A percentile compares a stretch with the other conserved stretches of the same genome.
phyloP scores from a whole-genome alignment of 2,888 invertebrate genomes.

The Oscheius sp. region DNA sequence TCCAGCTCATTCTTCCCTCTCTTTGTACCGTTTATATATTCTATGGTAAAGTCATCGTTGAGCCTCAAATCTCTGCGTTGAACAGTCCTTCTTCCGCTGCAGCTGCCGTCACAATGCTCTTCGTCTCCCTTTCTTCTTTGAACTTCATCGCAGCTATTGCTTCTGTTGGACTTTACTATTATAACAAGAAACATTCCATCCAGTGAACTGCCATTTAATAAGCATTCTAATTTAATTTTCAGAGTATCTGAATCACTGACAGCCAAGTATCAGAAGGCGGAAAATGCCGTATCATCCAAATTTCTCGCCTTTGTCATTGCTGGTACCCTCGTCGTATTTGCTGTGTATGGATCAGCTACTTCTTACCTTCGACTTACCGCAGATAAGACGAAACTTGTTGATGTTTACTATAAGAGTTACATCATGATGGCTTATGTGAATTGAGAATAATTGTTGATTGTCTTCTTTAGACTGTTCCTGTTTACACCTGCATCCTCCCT shows the following conservation, averaged over 20 bases:
- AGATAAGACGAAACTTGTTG: background rate
- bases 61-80: slow-evolving; percentile 13
- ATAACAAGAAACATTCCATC: background rate
- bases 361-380: background rate
- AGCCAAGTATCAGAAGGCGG: slow-evolving; percentile 20
- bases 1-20: background rate
- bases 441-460: too few species aligned
- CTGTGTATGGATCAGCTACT: slow-evolving; percentile 13
- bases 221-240: too few species aligned
- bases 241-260: slow-evolving; percentile 10
- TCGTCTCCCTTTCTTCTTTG: background rate
- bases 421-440: slow-evolving; percentile 24
- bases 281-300: slow-evolving; percentile 16
- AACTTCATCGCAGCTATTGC: background rate
- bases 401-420: background rate
- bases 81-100: slow-evolving; percentile 9
- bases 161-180: background rate
- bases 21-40: background rate
- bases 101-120: background rate
- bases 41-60: background rate
- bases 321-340: slow-evolving; percentile 3
- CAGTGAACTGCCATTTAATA: too few species aligned
- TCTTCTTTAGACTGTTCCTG: background rate
- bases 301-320: slow-evolving; percentile 6
- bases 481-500: slow-evolving; percentile 18